Evolutionary conservation across 2,113 vertebrate genomes (phyloP).

Genomic region (Phainopepla nitens): DNA sequence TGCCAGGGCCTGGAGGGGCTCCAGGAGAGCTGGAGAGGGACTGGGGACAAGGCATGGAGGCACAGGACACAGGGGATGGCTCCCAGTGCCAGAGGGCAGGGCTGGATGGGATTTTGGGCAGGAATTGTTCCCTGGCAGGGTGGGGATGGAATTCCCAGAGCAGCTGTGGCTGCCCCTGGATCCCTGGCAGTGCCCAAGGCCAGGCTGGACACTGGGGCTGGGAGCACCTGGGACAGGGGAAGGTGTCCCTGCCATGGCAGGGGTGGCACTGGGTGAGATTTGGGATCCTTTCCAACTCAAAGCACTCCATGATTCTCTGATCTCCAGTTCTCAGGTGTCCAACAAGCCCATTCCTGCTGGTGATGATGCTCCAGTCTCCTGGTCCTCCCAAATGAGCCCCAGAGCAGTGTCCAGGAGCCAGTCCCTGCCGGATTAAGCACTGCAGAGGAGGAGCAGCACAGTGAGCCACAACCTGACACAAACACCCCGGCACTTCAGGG

Average conservation of each 20-base stretch:
- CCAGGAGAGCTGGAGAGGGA: neutral
- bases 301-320: neutral
- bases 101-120: fast-evolving
- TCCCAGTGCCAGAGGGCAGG: fast-evolving
- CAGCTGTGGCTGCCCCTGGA: neutral
- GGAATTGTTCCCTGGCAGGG: neutral
- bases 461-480: neutral
- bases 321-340: neutral
- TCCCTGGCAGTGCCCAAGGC: neutral
- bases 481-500: neutral
- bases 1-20: too few species aligned
- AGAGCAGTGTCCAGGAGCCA: neutral
- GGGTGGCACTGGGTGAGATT: fast-evolving
- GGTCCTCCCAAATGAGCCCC: fast-evolving
- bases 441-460: neutral
- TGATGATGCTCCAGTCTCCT: neutral
- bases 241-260: neutral
- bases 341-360: too few species aligned
- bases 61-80: neutral
- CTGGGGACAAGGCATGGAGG: neutral
- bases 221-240: neutral
- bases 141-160: neutral
- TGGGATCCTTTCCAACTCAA: fast-evolving
- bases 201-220: neutral
- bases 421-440: neutral